These are phyloP conservation scores for Furcula furcula DNA, from an alignment of 2,888 invertebrate species.

Conservation along the genomic window DNA sequence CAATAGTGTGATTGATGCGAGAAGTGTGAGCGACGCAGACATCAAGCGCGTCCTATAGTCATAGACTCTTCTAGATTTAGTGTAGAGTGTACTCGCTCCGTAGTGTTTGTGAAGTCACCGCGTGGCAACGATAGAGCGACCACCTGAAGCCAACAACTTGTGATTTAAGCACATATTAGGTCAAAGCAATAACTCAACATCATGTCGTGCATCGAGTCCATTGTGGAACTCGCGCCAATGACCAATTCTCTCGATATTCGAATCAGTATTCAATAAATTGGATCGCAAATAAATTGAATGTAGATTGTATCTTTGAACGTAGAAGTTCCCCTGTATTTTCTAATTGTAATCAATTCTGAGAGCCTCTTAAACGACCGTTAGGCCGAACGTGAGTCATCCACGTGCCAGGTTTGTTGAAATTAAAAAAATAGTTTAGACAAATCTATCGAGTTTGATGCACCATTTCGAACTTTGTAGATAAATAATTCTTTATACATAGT, in stretches of 20 bases:
- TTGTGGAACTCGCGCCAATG: constrained; percentile 1
- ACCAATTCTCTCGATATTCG: background rate
- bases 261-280: constrained; percentile 1
- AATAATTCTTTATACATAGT: constrained; percentile 67
- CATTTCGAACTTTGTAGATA: constrained; percentile 71
- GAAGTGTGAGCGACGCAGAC: constrained; percentile 48
- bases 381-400: constrained; percentile 20
- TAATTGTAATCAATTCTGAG: background rate
- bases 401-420: constrained; percentile 34
- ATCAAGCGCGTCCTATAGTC: constrained; percentile 60
- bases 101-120: constrained; percentile 22
- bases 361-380: constrained; percentile 10
- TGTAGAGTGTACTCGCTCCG: constrained; percentile 35
- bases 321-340: background rate
- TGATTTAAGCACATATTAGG: background rate
- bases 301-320: background rate
- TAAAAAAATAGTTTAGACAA: constrained; percentile 44
- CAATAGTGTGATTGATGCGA: constrained; percentile 63
- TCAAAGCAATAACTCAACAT: background rate
- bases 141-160: constrained; percentile 4
- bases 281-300: constrained; percentile 2
- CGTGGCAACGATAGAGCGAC: constrained; percentile 5
- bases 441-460: constrained; percentile 57
- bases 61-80: constrained; percentile 45
- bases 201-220: background rate